Base-by-base conservation (phyloP, 2,113 vertebrate genomes). In the Colinus virginianus region DNA sequence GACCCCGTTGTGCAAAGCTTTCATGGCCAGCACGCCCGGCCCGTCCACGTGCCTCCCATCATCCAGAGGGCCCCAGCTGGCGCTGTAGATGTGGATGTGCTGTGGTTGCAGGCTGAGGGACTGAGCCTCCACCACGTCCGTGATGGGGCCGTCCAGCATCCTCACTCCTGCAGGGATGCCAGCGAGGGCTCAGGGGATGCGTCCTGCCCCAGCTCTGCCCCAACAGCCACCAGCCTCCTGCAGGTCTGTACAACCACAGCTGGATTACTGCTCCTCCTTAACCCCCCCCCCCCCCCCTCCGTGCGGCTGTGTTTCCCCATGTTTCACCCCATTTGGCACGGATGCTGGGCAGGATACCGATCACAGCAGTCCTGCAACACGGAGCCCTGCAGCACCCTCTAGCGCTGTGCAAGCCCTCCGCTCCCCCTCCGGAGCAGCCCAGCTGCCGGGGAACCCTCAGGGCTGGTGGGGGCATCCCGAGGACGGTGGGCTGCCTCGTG, bases 51-150 rank as follows among this genome's bases (percentile, higher is more conserved):
- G 98, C 64, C 76, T 95, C 7, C 98, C 98, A 0, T 98, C 94
- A 0, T 98, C 98, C 84, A 95, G 75, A 0, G 98, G 98, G 11
- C 98, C 98, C 98, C 98, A 98, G 95, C 98, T 98, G 93, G 98
- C 97, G 0, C 98, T 98, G 90, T 98, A 98, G 96, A 98, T 95
- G 90, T 98, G 96, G 68, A 98, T 97, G 94, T 98, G 89, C 90
- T 98, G 98, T 0, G 97, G 95, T 6, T 15, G 97, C 46, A 98
- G 94, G 77, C 97, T 98, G 84, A 98, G 95, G 0, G 98, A 97
- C 88, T 94, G 98, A 8, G 98, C 98, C 90, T 98, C 98, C 32
- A 98, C 78, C 4, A 98, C 3, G 32, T 98, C 98, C 0, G 86
- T 98, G 90, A 98, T 87, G 58, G 93, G 42, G 0, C 98, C 98